phyloP scores from a whole-genome alignment of 2,113 vertebrate genomes.

The Trichechus manatus region DNA sequence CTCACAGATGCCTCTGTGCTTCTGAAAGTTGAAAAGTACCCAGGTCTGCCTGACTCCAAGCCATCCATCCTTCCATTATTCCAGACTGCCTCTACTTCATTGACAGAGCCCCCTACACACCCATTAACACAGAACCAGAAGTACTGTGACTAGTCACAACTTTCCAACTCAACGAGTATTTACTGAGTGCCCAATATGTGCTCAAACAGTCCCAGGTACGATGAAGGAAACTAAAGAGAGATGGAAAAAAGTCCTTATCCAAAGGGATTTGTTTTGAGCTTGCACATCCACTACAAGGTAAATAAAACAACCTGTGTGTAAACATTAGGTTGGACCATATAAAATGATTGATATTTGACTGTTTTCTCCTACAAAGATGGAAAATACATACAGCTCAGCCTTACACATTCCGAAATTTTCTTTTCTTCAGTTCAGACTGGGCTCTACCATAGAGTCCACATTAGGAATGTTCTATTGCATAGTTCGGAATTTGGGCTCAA shows the following conservation, averaged over 20 bases:
- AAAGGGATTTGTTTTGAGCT: neutral
- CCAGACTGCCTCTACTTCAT: neutral
- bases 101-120: neutral
- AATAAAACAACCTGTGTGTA: neutral
- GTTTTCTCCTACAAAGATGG: neutral
- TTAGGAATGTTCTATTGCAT: neutral
- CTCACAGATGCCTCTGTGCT: neutral
- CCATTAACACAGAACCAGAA: neutral
- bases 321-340: neutral
- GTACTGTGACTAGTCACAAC: neutral
- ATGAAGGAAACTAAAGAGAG: constrained; percentile 5
- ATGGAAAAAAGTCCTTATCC: neutral
- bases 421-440: neutral
- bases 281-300: neutral
- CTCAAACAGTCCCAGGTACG: neutral
- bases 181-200: neutral
- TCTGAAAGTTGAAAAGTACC: neutral
- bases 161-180: neutral
- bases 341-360: neutral
- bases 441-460: rapidly evolving
- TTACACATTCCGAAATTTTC: neutral
- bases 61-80: neutral
- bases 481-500: neutral
- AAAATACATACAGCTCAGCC: neutral
- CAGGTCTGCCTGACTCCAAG: neutral